Evolutionary conservation across 2,113 vertebrate species (phyloP), one percentile per base, ranked within the genome.

Genomic region (Plotosus lineatus): DNA sequence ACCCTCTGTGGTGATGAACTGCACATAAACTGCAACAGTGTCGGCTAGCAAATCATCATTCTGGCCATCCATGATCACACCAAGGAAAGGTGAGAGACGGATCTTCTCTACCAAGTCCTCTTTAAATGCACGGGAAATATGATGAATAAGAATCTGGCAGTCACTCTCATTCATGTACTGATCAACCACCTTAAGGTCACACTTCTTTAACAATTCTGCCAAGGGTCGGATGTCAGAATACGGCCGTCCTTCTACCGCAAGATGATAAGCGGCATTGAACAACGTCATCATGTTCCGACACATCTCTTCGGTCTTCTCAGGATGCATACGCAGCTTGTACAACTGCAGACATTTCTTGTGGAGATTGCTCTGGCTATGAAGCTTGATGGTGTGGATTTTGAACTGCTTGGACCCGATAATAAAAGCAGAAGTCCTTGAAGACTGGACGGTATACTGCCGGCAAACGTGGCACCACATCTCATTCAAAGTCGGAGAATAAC

Each of bases 391-490:
- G 90, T 99, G 97, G 90, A 99, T 98, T 90, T 99, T 99, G 85
- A 99, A 99, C 90, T 99, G 97, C 89, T 98, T 97, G 78, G 97
- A 99, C 85, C 97, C 97, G 6, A 97, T 94, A 86, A 99, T 99
- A 83, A 99, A 99, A 83, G 97, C 97, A 0, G 97, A 99, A 11
- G 96, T 98, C 85, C 97, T 93, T 0, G 97, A 97, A 1, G 97
- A 99, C 90, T 98, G 97, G 84, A 98, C 97, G 0, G 97, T 99
- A 87, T 99, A 98, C 88, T 99, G 97, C 60, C 97, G 94, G 89
- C 97, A 99, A 7, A 99, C 97, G 0, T 99, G 97, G 89, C 97
- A 99, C 97, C 97, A 99, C 97, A 99, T 99, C 90, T 99, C 96
- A 1, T 99, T 99, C 71, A 98, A 80, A 0, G 97, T 97, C 0